A percentile compares a stretch with the other conserved stretches of the same genome.
Evolutionary conservation across 2,113 vertebrate genomes (phyloP).

Genomic region (Rutilus rutilus): DNA sequence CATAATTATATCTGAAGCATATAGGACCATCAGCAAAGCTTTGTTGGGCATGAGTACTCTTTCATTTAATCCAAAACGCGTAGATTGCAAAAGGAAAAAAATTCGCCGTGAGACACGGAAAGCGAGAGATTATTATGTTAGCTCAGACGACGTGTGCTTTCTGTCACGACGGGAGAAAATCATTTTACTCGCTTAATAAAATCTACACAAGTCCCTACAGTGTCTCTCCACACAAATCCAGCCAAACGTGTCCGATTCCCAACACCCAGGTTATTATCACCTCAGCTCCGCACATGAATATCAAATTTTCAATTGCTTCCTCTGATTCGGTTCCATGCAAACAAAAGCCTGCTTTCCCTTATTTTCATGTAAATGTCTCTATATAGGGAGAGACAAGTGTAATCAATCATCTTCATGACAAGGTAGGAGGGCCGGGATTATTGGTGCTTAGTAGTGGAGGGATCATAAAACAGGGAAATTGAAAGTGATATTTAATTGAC

Average conservation of each 20-base stretch:
- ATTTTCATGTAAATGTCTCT: conserved; percentile 89
- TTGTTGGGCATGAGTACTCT: conserved; percentile 40
- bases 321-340: conserved; percentile 78
- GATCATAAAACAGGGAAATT: conserved; percentile 88
- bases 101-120: conserved; percentile 48
- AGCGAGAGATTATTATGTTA: conserved; percentile 74
- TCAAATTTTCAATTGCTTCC: conserved; percentile 79
- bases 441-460: conserved; percentile 84
- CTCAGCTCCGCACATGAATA: conserved; percentile 72
- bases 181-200: conserved; percentile 80
- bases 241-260: conserved; percentile 70
- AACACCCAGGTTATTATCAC: conserved; percentile 67
- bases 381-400: conserved; percentile 78
- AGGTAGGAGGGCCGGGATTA: conserved; percentile 83
- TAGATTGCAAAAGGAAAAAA: conserved; percentile 15
- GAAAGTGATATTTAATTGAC: conserved; percentile 90
- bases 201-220: conserved; percentile 74
- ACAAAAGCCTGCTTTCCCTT: conserved; percentile 81
- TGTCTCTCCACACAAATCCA: conserved; percentile 64
- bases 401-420: conserved; percentile 89
- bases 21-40: conserved; percentile 19
- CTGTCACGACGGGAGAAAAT: conserved; percentile 75
- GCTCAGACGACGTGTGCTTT: conserved; percentile 70
- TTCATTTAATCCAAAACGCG: conserved; percentile 22
- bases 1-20: conserved; percentile 12